Evolutionary conservation across 37 sponge, comb jelly and placozoan genomes (phyloP).

Genomic region (Oopsacas minuta): DNA sequence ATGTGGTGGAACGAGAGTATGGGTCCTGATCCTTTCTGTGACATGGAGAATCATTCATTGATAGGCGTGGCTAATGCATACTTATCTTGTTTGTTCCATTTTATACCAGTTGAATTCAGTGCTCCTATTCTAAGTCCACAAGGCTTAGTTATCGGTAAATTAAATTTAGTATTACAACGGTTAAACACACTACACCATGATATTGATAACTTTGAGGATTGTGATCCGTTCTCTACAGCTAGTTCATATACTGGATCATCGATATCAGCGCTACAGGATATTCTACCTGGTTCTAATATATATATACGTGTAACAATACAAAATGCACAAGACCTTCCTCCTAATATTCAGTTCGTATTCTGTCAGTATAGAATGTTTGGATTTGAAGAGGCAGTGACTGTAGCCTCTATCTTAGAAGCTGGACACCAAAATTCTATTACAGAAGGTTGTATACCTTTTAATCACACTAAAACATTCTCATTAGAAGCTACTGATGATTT

Average conservation of each 20-base stretch:
- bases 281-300: constrained; percentile 20
- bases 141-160: constrained; percentile 44
- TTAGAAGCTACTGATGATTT: constrained; percentile 84
- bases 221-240: not conserved
- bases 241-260: constrained; percentile 10
- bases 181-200: not conserved
- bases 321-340: constrained; percentile 76
- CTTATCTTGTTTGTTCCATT: constrained; percentile 76
- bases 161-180: not conserved
- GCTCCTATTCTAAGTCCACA: constrained; percentile 86
- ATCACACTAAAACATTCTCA: constrained; percentile 34
- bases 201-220: not conserved
- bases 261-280: not conserved
- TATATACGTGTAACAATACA: constrained; percentile 43
- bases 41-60: constrained; percentile 86
- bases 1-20: constrained; percentile 39
- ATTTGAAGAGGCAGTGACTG: constrained; percentile 43
- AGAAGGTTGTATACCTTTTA: not conserved
- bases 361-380: constrained; percentile 90
- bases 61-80: constrained; percentile 90
- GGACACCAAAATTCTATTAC: constrained; percentile 20
- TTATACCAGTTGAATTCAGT: constrained; percentile 57
- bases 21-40: constrained; percentile 74
- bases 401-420: constrained; percentile 20
- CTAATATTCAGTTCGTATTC: constrained; percentile 87